A percentile compares a stretch with the other conserved stretches of the same genome.
Conservation (phyloP, 2,113 vertebrate species). For the Dasyornis broadbenti region DNA sequence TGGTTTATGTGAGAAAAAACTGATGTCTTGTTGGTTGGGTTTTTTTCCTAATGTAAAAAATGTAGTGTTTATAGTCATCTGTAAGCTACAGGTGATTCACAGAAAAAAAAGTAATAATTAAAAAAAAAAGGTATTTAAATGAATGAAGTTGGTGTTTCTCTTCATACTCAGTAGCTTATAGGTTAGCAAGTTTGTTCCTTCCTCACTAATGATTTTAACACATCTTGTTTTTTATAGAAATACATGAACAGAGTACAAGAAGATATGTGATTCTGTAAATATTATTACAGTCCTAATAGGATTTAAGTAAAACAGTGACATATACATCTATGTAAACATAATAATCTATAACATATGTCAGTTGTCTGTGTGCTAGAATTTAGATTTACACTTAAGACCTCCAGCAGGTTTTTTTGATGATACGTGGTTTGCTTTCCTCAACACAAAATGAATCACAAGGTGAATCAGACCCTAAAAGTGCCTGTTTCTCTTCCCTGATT, state of each 20-base stretch:
- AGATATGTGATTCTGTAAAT: neutral
- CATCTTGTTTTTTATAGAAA: neutral
- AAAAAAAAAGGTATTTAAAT: neutral
- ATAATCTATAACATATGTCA: conserved; percentile 19
- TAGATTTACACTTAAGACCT: conserved; percentile 17
- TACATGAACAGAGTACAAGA: neutral
- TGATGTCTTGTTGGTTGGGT: neutral
- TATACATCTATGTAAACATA: conserved; percentile 19
- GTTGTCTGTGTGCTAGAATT: conserved; percentile 31
- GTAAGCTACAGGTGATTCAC: neutral
- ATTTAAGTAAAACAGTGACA: conserved; percentile 33
- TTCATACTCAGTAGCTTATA: neutral
- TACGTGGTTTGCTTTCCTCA: neutral
- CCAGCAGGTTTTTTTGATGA: neutral
- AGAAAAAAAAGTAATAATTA: neutral
- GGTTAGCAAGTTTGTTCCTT: neutral
- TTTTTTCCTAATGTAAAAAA: neutral
- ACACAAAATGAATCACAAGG: conserved; percentile 37
- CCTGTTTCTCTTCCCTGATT: neutral
- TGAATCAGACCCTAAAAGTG: conserved; percentile 25
- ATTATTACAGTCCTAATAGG: conserved; percentile 22
- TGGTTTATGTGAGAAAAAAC: neutral
- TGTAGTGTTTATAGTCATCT: neutral
- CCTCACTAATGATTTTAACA: neutral
- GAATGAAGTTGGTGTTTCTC: neutral